phyloP scores from a whole-genome alignment of 2,797 vertebrate species.

The Microtus californicus region DNA sequence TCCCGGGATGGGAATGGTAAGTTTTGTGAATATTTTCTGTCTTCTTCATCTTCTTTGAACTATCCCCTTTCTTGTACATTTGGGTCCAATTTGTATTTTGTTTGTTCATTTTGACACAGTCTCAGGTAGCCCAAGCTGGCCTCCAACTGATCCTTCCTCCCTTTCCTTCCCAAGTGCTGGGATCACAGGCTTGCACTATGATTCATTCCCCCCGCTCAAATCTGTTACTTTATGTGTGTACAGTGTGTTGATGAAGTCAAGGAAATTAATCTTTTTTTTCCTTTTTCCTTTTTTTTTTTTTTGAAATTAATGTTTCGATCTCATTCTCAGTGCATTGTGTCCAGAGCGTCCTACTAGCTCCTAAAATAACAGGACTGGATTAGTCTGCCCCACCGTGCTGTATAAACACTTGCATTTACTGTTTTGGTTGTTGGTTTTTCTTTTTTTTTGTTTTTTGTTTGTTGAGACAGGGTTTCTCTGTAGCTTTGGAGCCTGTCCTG shows the following conservation, averaged over 20 bases:
- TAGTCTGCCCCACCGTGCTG: not conserved
- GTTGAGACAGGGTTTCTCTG: no score
- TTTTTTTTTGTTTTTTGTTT: no score
- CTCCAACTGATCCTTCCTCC: not conserved
- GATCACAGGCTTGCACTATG: not conserved
- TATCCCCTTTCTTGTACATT: not conserved
- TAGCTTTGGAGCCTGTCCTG: no score
- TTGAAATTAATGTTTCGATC: not conserved
- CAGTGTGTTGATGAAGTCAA: not conserved
- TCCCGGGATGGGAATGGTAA: not conserved
- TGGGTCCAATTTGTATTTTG: not conserved
- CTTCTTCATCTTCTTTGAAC: not conserved
- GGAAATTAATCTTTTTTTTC: not conserved
- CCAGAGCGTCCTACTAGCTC: not conserved
- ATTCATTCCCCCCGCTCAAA: not conserved
- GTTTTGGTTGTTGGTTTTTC: not conserved
- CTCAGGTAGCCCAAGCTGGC: not conserved
- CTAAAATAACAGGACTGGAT: not conserved
- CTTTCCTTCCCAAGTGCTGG: not conserved
- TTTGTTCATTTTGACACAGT: not conserved
- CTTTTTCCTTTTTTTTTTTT: no score
- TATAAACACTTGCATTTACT: not conserved
- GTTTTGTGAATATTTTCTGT: not conserved
- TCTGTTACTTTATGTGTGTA: not conserved
- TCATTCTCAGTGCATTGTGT: not conserved